Percentiles rank a stretch among this genome's conserved stretches.
Evolutionary conservation across 1,140 invertebrate species (phyloP).

Genomic region (Lethrus apterus): DNA sequence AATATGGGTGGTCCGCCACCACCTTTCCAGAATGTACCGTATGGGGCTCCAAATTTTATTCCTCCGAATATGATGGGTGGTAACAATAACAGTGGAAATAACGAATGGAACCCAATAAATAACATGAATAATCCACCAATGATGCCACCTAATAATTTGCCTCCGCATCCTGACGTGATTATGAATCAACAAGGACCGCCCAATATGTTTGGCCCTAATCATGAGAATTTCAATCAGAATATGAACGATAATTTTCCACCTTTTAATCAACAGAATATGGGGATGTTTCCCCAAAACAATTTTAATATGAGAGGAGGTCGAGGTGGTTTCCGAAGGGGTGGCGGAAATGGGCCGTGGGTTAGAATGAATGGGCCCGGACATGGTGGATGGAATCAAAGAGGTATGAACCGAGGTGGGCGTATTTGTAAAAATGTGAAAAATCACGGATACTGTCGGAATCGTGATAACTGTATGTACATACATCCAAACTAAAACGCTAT

Average conservation of each 20-base stretch:
- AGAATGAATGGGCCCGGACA: slow-evolving; percentile 46
- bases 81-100: slow-evolving; percentile 5
- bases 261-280: slow-evolving; percentile 23
- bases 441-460: slow-evolving; percentile 65
- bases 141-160: slow-evolving; percentile 35
- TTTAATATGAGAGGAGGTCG: slow-evolving; percentile 36
- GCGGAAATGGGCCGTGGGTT: slow-evolving; percentile 34
- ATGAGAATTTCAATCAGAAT: slow-evolving; percentile 25
- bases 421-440: slow-evolving; percentile 71
- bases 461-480: slow-evolving; percentile 68
- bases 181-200: slow-evolving; percentile 29
- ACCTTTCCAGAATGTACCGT: slow-evolving; percentile 32
- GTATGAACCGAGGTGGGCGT: slow-evolving; percentile 44
- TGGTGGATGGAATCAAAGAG: slow-evolving; percentile 46
- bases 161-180: slow-evolving; percentile 34
- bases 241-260: slow-evolving; percentile 27
- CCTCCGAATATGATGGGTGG: slow-evolving; percentile 35
- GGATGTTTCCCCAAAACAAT: slow-evolving; percentile 35
- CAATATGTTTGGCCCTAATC: slow-evolving; percentile 24
- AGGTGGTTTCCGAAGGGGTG: slow-evolving; percentile 21
- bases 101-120: slow-evolving; percentile 16
- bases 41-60: slow-evolving; percentile 7
- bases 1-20: slow-evolving; percentile 40
- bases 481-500: slow-evolving; percentile 46
- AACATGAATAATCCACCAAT: slow-evolving; percentile 27